Evolutionary conservation across 2,113 vertebrate genomes (phyloP), one percentile per base, ranked within the genome.

Genomic region (Trochalopteron elliotii): DNA sequence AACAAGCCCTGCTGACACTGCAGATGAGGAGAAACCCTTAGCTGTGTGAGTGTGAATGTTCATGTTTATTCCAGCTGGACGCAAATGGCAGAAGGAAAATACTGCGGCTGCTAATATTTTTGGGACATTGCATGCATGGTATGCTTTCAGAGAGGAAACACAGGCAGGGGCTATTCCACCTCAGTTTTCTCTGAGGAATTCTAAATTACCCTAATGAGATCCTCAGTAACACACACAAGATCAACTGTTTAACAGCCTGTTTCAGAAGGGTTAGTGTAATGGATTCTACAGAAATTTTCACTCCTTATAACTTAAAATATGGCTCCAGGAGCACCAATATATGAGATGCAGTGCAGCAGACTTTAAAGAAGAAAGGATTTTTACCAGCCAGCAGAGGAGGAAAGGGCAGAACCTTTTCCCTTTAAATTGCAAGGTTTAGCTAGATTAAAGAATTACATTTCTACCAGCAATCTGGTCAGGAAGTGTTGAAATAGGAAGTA

Each of bases 241-340:
- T 80, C 15, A 22, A 53, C 49, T 97, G 47, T 91, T 96, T 82
- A 80, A 94, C 78, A 89, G 74, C 50, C 63, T 91, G 35, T 85
- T 93, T 93, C 68, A 88, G 79, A 67, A 40, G 35, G 47, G 40
- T 76, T 78, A 70, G 35, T 59, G 37, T 72, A 96, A 96, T 91
- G 88, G 47, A 77, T 96, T 97, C 79, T 77, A 79, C 94, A 96
- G 94, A 83, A 88, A 64, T 80, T 96, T 76, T 95, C 85, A 70
- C 75, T 85, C 63, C 94, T 88, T 90, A 68, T 87, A 93, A 94
- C 88, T 96, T 93, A 94, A 85, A 92, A 92, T 90, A 70, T 0
- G 6, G 30, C 42, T 77, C 82, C 75, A 74, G 63, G 50, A 85
- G 37, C 70, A 85, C 55, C 56, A 70, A 47, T 92, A 90, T 77